phyloP scores from a whole-genome alignment of 2,797 vertebrate species.

The Amphiprion clarkii region DNA sequence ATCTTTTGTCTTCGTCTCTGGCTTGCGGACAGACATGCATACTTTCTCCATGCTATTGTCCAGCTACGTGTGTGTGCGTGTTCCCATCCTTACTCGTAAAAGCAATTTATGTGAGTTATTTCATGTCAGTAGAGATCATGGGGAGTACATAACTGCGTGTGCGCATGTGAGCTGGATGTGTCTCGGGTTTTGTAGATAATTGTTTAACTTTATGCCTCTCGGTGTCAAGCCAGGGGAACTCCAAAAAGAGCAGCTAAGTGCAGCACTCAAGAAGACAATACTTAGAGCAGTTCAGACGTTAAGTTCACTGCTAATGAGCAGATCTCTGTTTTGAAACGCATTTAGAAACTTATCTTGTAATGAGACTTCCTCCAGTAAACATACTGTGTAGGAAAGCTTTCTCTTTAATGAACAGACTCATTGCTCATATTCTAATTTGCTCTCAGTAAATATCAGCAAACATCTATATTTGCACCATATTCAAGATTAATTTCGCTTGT shows the following conservation, averaged over 20 bases:
- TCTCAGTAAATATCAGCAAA: constrained; percentile 1
- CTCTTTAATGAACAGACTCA: constrained; percentile 9
- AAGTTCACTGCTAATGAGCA: constrained; percentile 32
- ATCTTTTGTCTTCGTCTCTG: not conserved
- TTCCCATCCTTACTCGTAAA: constrained; percentile 18
- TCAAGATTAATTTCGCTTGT: not conserved
- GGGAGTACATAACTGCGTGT: not conserved
- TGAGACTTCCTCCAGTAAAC: constrained; percentile 16
- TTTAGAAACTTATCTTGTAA: constrained; percentile 19
- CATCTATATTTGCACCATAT: not conserved
- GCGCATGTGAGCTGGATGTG: not conserved
- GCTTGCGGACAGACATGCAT: not conserved
- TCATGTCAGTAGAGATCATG: constrained; percentile 1
- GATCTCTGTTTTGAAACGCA: constrained; percentile 30
- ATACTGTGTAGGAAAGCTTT: constrained; percentile 4
- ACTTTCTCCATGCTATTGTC: constrained; percentile 22
- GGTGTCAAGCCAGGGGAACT: constrained; percentile 32
- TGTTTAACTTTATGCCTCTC: constrained; percentile 27
- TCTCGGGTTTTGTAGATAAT: not conserved
- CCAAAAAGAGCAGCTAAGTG: constrained; percentile 21
- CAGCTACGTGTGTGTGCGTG: not conserved
- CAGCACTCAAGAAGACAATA: constrained; percentile 13
- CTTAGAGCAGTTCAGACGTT: not conserved
- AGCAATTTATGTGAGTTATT: constrained; percentile 19
- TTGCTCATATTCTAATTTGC: constrained; percentile 3